Evolutionary conservation across 2,113 vertebrate genomes (phyloP), one percentile per base, ranked within the genome.

Genomic region (Oreochromis niloticus): DNA sequence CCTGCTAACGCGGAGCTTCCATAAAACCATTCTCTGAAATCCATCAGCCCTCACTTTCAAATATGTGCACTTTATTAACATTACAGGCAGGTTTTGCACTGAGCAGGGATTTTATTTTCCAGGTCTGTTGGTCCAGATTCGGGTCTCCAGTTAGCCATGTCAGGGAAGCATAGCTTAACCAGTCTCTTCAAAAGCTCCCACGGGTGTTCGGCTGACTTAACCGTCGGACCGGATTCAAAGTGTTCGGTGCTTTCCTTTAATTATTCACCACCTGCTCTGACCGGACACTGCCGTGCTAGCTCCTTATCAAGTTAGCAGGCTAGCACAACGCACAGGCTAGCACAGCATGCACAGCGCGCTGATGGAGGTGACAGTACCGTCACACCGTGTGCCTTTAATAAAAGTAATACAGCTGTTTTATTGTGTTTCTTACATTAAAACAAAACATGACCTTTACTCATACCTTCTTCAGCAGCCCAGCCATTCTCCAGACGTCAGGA

Each of bases 401-500:
- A 30, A 7, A 3, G 9, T 3, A 75, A 7, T 1, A 41, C 6
- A 0, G 14, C 10, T 6, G 10, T 24, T 30, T 9, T n/a, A 17
- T 24, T 12, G 3, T 8, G 7, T 6, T 32, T 22, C 46, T 5
- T 2, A 13, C 11, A 12, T 2, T 22, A 3, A 36, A 24, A 81
- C 24, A 24, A n/a, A n/a, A 50, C 71, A 80, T 96, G 96, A 97
- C 96, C 96, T 96, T 91, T 91, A 88, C 14, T 71, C 86, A 19
- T 95, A 97, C 96, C 96, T 96, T 97, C 24, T 97, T 97, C 14
- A 97, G 34, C 9, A 96, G 14, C 3, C 95, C 96, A 3, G 96
- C 95, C 96, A 97, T 97, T 75, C 54, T 81, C 27, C 9, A 50
- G 36, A 27, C 4, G 66, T 39, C 4, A 32, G 61, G 34, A 39